Conservation (phyloP, 2,888 invertebrate genomes). For the Lypha dubia region DNA sequence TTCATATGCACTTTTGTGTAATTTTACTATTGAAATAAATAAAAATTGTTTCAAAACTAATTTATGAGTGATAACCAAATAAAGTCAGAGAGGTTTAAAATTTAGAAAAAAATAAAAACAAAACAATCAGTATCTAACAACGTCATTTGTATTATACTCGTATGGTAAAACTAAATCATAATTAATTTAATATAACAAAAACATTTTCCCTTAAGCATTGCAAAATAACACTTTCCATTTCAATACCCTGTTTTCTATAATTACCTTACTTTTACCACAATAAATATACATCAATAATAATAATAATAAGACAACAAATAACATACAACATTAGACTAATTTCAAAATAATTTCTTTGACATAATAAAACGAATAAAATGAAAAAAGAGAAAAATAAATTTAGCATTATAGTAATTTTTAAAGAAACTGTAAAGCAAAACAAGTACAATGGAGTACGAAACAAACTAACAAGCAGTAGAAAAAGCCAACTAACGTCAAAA, state of each 20-base stretch:
- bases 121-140: no score
- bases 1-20: no score
- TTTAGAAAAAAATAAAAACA: no score
- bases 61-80: no score
- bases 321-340: conserved; percentile 58
- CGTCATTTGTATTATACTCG: no score
- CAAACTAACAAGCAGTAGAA: no score
- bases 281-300: conserved; percentile 30
- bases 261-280: not conserved
- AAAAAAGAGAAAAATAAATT: conserved; percentile 54
- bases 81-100: no score
- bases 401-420: conserved; percentile 45
- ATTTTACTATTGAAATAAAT: no score
- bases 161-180: no score
- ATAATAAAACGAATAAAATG: conserved; percentile 51
- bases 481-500: conserved; percentile 60
- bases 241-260: not conserved
- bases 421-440: not conserved
- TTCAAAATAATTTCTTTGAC: conserved; percentile 60
- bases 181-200: no score
- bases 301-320: conserved; percentile 25
- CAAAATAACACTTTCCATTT: not conserved
- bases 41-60: no score
- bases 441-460: not conserved
- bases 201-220: not conserved